phyloP scores from a whole-genome alignment of 1,140 invertebrate genomes.

The Cryptotermes secundus region DNA sequence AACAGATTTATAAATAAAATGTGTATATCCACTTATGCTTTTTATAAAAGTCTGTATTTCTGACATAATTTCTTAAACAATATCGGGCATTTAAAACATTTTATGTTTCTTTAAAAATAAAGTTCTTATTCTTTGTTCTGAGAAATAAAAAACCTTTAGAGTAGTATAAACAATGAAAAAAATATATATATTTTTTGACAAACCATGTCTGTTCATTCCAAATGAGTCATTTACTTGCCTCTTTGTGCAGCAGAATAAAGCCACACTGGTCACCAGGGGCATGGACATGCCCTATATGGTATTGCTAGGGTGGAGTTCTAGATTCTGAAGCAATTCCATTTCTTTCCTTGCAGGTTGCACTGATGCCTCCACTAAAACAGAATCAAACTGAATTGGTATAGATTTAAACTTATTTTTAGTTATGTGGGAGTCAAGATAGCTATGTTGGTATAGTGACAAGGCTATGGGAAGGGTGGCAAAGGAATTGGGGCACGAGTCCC shows the following conservation, averaged over 20 bases:
- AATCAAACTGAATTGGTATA: no score
- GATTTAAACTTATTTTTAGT: no score
- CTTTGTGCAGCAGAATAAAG: not conserved
- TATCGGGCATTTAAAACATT: not conserved
- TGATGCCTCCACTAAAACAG: not conserved
- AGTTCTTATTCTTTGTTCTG: not conserved
- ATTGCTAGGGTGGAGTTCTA: not conserved
- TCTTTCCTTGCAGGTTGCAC: not conserved
- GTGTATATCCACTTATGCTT: no score
- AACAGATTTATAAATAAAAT: not conserved
- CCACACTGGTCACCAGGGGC: not conserved
- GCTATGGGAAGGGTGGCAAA: no score
- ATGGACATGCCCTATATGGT: not conserved
- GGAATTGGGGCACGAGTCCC: no score
- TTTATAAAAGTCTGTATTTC: not conserved
- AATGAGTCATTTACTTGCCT: not conserved
- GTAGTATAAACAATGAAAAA: not conserved
- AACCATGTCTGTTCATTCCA: not conserved
- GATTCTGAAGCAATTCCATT: no score
- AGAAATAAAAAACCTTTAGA: not conserved
- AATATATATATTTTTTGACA: not conserved
- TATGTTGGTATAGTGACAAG: no score
- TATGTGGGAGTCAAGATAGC: no score
- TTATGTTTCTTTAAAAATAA: constrained; percentile 1
- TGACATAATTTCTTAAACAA: not conserved